Conservation (phyloP, 1,140 invertebrate genomes). For the Drosophila navojoa region DNA sequence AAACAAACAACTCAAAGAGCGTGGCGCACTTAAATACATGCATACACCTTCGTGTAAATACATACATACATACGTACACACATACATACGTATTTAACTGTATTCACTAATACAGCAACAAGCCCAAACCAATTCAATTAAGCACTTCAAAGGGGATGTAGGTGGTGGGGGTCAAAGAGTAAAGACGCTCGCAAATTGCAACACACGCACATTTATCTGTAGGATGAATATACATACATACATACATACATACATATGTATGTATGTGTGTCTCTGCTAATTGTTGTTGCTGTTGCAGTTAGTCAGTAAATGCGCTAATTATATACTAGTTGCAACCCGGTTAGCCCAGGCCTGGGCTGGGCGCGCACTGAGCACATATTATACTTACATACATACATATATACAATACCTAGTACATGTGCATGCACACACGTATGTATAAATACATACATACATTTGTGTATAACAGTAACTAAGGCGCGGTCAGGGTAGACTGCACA, state of each 20-base stretch:
- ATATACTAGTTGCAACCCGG: conserved; percentile 65
- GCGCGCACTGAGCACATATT: neutral
- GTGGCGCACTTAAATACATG: conserved; percentile 19
- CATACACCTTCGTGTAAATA: conserved; percentile 5
- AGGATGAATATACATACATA: conserved; percentile 29
- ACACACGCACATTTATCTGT: conserved; percentile 69
- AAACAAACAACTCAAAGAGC: conserved; percentile 67
- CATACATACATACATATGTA: conserved; percentile 7
- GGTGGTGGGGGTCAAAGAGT: conserved; percentile 16
- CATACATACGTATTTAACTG: neutral
- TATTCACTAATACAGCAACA: conserved; percentile 5
- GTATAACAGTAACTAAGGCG: conserved; percentile 55
- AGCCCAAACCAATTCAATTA: conserved; percentile 77
- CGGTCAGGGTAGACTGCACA: conserved; percentile 72
- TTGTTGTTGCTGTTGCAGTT: conserved; percentile 53
- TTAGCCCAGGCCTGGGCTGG: conserved; percentile 39
- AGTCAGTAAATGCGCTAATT: conserved; percentile 78
- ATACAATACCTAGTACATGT: conserved; percentile 32
- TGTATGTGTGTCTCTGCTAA: conserved; percentile 32
- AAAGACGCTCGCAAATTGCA: conserved; percentile 51
- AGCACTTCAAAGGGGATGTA: conserved; percentile 54
- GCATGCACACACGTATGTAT: neutral
- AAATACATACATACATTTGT: conserved; percentile 19
- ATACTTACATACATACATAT: neutral
- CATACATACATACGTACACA: neutral